Evolutionary conservation across 2,888 invertebrate species (phyloP), one percentile per base, ranked within the genome.

Genomic region (Ceramica pisi): DNA sequence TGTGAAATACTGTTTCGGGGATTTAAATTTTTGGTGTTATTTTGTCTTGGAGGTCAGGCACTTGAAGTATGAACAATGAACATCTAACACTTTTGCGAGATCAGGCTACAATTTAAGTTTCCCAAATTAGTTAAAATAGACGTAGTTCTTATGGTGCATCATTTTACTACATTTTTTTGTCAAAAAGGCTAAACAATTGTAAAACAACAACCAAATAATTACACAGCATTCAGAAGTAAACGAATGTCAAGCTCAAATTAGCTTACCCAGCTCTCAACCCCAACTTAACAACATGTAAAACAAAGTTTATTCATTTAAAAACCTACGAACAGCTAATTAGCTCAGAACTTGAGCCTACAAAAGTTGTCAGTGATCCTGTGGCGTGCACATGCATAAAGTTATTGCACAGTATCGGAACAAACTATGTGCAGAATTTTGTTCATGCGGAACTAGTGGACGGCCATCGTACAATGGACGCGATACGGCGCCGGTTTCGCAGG

Each of bases 401-500:
- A 71, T 84, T 71, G 66, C 73, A 75, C 64, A 73, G 73, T 83
- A 85, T 83, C 78, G 71, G 73, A 53, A 73, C 75, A 71, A 88
- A 88, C 89, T 87, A 87, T 87, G 86, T 82, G 76, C 62, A 84
- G 86, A 87, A 91, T 90, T 90, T 89, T 86, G 85, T 86, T 88
- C 86, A 82, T 84, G 86, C 86, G 86, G 79, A 88, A 89, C 88
- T 85, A 84, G 87, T 83, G 85, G 84, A 81, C 83, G 87, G 86
- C 90, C 90, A 92, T 81, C 83, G 86, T 86, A 91, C 90, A 92
- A 90, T 89, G 88, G 82, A 84, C 84, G 85, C 80, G 88, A 86
- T 86, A 88, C 83, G 90, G 86, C 89, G 90, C 90, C 90, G 89
- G 91, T 89, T 90, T 86, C 61, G 50, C 89, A 89, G 92, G 92